Percentiles rank a stretch among this genome's conserved stretches.
These are phyloP conservation scores for Pseudochaenichthys georgianus DNA, from an alignment of 2,797 vertebrate species.

Conservation along the genomic window DNA sequence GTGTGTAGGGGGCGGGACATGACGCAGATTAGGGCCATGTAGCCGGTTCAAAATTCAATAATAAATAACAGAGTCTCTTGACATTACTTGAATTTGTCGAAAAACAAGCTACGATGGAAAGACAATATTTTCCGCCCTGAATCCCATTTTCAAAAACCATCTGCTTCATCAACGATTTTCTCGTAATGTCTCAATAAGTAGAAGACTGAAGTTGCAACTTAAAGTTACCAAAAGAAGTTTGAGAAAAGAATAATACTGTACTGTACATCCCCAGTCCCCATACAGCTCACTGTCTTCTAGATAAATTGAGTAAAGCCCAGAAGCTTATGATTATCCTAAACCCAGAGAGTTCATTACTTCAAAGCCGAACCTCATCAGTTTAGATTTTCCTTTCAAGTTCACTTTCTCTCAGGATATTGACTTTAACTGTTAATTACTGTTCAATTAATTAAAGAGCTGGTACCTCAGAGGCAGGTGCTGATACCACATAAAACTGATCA, in stretches of 20 bases:
- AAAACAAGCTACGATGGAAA: neutral
- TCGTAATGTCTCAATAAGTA: slow-evolving; percentile 4
- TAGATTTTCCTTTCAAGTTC: slow-evolving; percentile 81
- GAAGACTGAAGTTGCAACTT: slow-evolving; percentile 31
- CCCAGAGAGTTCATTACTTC: slow-evolving; percentile 79
- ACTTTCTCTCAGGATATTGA: slow-evolving; percentile 74
- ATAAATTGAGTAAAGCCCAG: slow-evolving; percentile 67
- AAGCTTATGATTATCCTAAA: slow-evolving; percentile 76
- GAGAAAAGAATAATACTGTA: slow-evolving; percentile 38
- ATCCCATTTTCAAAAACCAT: neutral
- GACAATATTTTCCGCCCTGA: neutral
- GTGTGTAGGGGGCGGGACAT: no score
- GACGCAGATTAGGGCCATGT: no score
- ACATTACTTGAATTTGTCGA: no score
- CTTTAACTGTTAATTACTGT: slow-evolving; percentile 81
- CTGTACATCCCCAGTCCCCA: slow-evolving; percentile 36
- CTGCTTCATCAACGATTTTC: neutral
- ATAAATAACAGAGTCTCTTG: no score
- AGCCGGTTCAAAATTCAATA: no score
- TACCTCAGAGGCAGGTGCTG: slow-evolving; percentile 79
- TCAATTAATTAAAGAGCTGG: slow-evolving; percentile 75
- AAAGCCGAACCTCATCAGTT: slow-evolving; percentile 82
- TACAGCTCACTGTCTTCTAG: slow-evolving; percentile 54
- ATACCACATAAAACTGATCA: slow-evolving; percentile 71
- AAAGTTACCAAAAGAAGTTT: slow-evolving; percentile 37